A percentile compares a stretch with the other conserved stretches of the same genome.
Conservation (phyloP, 2,888 invertebrate species). For the Frankliniella intonsa region DNA sequence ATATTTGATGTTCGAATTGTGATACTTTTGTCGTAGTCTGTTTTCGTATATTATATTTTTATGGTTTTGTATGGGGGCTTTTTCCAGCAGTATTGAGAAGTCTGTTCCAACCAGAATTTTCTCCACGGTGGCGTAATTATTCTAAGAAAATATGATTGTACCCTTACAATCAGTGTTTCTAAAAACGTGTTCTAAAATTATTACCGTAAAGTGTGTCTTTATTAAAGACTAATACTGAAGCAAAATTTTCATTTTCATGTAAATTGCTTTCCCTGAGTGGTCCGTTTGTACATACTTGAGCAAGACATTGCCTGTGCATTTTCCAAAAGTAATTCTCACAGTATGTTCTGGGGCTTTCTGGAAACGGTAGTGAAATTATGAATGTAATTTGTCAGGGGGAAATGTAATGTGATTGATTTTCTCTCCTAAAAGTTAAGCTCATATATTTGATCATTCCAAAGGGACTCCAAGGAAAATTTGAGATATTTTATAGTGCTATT, state of each 20-base stretch:
- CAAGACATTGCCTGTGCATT: background rate
- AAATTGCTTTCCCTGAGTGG: background rate
- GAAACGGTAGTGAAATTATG: background rate
- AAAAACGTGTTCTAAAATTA: background rate
- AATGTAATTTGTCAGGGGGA: background rate
- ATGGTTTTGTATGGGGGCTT: slow-evolving; percentile 9
- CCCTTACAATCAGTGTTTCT: background rate
- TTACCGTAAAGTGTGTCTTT: no score
- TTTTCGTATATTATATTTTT: slow-evolving; percentile 21
- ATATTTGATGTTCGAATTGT: slow-evolving; percentile 18
- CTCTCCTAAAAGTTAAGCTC: background rate
- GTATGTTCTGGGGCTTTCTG: background rate
- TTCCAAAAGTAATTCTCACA: background rate
- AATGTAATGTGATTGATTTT: background rate
- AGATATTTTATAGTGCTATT: background rate
- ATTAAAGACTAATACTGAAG: background rate
- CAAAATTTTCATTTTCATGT: background rate
- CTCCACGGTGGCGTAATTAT: background rate
- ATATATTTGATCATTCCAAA: background rate
- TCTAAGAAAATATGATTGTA: slow-evolving; percentile 7
- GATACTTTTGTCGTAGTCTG: slow-evolving; percentile 20
- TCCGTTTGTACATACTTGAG: no score
- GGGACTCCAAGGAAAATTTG: background rate
- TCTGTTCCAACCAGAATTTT: slow-evolving; percentile 6
- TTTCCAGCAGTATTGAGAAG: background rate